phyloP scores from a whole-genome alignment of 2,888 invertebrate species.

The Romanomermis culicivorax region DNA sequence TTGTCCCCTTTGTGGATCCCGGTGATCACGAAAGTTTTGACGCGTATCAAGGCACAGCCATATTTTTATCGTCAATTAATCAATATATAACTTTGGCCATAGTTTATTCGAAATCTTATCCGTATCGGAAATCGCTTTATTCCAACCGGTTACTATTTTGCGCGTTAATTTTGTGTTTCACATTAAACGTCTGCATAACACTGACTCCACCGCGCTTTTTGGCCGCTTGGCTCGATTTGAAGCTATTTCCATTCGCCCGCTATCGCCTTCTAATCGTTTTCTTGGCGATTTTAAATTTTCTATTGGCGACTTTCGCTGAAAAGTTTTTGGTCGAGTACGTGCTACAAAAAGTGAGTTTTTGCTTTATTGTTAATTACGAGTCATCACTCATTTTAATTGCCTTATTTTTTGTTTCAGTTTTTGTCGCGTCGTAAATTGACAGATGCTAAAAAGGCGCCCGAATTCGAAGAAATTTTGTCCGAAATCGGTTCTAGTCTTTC shows the following conservation, averaged over 20 bases:
- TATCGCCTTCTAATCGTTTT: constrained; percentile 8
- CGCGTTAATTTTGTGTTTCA: constrained; percentile 10
- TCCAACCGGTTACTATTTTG: constrained; percentile 29
- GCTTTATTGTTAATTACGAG: no score
- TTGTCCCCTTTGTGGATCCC: constrained; percentile 29
- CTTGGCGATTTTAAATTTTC: constrained; percentile 7
- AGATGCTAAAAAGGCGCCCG: not conserved
- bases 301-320: constrained; percentile 1
- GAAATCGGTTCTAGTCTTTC: not conserved
- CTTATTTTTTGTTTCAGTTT: not conserved
- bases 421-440: not conserved
- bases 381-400: no score
- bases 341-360: not conserved
- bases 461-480: not conserved
- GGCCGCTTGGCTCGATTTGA: constrained; percentile 20
- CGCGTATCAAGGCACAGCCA: constrained; percentile 57
- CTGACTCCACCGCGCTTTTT: constrained; percentile 27
- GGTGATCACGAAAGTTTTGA: constrained; percentile 39
- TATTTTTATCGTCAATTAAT: constrained; percentile 51
- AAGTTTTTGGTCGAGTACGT: constrained; percentile 6
- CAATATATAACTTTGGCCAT: constrained; percentile 57
- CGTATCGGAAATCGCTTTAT: constrained; percentile 48
- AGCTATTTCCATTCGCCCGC: constrained; percentile 5
- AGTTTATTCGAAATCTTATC: constrained; percentile 56
- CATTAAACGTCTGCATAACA: constrained; percentile 18